phyloP scores from a whole-genome alignment of 2,797 vertebrate species.

The Lepus oiostolus region DNA sequence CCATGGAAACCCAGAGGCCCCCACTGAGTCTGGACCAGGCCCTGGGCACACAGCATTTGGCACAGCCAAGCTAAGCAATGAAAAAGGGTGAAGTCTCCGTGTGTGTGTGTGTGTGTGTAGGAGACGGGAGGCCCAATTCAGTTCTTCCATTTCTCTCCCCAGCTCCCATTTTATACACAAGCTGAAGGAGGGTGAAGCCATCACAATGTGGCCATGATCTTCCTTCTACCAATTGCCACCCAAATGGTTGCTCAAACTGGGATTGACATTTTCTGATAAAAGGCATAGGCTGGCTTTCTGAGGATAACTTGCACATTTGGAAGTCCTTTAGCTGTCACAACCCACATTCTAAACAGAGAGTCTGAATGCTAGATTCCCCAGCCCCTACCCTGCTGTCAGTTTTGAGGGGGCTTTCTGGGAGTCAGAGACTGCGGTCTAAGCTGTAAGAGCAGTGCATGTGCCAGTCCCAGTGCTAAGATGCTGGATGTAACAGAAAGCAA shows the following conservation, averaged over 20 bases:
- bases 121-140: neutral
- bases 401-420: neutral
- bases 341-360: neutral
- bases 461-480: neutral
- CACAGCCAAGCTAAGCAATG: neutral
- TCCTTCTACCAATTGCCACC: neutral
- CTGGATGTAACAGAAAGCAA: neutral
- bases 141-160: neutral
- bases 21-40: neutral
- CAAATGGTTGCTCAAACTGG: neutral
- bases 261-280: neutral
- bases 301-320: neutral
- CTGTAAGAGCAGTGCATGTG: neutral
- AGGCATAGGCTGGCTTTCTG: neutral
- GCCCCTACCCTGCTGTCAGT: neutral
- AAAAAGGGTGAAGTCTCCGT: neutral
- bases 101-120: neutral
- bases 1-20: neutral
- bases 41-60: neutral
- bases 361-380: neutral
- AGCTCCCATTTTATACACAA: neutral
- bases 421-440: neutral
- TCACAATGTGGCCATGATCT: fast-evolving
- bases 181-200: neutral
- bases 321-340: neutral